These are phyloP conservation scores for Drosophila lacertosa DNA, from an alignment of 1,140 invertebrate species.

Conservation along the genomic window DNA sequence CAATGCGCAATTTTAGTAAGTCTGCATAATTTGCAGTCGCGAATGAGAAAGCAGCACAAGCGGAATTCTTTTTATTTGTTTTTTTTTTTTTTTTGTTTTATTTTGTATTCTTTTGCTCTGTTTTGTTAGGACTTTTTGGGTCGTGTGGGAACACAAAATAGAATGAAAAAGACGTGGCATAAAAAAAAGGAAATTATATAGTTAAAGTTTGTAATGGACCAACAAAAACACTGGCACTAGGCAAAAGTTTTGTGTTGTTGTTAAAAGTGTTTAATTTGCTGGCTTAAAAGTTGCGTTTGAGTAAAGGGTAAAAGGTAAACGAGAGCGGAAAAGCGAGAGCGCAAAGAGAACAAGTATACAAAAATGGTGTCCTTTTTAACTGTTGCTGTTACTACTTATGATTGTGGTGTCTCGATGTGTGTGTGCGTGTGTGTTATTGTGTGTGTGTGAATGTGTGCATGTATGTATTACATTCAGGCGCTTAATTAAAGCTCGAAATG, in stretches of 20 bases:
- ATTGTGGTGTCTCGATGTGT: constrained; percentile 6
- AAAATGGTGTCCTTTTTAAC: constrained; percentile 69
- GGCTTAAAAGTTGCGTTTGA: constrained; percentile 77
- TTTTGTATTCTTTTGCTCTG: constrained; percentile 42
- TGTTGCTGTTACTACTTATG: constrained; percentile 46
- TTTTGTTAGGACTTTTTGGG: constrained; percentile 49
- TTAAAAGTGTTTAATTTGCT: constrained; percentile 78
- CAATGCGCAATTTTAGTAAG: constrained; percentile 68
- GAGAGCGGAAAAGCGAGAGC: constrained; percentile 34
- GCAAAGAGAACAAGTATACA: constrained; percentile 37
- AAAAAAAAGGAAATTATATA: constrained; percentile 57
- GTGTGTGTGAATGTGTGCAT: background rate
- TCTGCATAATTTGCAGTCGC: constrained; percentile 39
- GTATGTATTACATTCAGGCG: constrained; percentile 62
- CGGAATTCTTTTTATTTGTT: constrained; percentile 58
- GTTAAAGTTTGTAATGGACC: constrained; percentile 60
- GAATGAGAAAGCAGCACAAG: constrained; percentile 68
- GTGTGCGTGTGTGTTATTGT: constrained; percentile 8
- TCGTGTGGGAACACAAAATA: constrained; percentile 32
- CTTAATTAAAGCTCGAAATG: constrained; percentile 74
- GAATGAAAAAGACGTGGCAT: background rate
- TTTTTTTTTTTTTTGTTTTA: no score
- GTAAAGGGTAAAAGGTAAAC: constrained; percentile 53
- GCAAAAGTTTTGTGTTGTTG: constrained; percentile 70
- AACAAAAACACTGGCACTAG: constrained; percentile 42